Percentiles rank a stretch among this genome's conserved stretches.
phyloP scores from a whole-genome alignment of 2,113 vertebrate genomes.

The Poicephalus meyeri region DNA sequence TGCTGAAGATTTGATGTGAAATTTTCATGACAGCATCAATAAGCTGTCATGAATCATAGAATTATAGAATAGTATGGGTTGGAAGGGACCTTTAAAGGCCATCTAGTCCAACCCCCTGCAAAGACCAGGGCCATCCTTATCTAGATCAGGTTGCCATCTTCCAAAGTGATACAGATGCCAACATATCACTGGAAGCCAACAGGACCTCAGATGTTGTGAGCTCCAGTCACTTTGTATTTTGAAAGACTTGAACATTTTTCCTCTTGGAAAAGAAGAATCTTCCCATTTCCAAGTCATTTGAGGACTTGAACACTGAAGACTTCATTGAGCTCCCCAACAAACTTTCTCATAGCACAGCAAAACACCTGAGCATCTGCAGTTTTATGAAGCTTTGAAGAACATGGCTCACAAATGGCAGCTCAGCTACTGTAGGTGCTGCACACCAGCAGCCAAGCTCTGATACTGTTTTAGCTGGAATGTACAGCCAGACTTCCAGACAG shows the following conservation, averaged over 20 bases:
- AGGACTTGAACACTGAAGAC: not conserved
- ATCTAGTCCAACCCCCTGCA: not conserved
- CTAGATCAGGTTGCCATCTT: not conserved
- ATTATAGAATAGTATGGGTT: not conserved
- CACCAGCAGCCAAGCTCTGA: not conserved
- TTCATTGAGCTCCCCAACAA: not conserved
- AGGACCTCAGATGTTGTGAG: not conserved
- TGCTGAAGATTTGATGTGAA: not conserved
- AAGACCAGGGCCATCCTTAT: not conserved
- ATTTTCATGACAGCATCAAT: not conserved
- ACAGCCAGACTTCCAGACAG: not conserved
- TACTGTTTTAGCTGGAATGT: not conserved
- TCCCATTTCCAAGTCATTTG: not conserved
- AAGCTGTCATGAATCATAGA: not conserved
- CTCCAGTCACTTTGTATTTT: rapidly evolving
- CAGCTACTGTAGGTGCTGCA: not conserved
- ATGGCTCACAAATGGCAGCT: rapidly evolving
- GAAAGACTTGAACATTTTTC: not conserved
- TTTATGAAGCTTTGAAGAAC: not conserved
- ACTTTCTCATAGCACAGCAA: not conserved
- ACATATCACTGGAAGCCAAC: not conserved
- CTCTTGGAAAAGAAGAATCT: too few relatives aligned
- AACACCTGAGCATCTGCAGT: not conserved
- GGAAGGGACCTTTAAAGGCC: not conserved
- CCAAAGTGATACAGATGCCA: not conserved